phyloP scores from a whole-genome alignment of 2,113 vertebrate genomes.

The Corythaixoides concolor region DNA sequence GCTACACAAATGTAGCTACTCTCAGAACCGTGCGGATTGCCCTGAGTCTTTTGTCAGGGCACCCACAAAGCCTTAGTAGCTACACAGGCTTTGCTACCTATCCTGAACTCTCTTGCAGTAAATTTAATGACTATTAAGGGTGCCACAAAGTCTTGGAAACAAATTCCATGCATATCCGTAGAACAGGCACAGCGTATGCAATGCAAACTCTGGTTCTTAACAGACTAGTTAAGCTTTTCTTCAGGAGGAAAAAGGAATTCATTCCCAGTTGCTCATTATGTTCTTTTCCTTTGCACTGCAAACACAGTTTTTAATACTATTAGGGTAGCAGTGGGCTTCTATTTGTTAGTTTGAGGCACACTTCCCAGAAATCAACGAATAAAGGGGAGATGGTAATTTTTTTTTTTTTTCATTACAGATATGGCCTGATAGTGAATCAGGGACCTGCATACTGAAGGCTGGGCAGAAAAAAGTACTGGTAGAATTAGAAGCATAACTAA shows the following conservation, averaged over 20 bases:
- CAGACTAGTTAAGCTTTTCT: neutral
- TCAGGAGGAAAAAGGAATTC: neutral
- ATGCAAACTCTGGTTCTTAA: neutral
- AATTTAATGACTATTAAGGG: neutral
- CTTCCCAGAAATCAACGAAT: neutral
- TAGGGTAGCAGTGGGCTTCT: neutral
- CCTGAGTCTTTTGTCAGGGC: neutral
- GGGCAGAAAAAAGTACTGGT: neutral
- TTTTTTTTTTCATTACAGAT: neutral
- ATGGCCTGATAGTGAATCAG: neutral
- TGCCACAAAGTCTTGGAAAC: neutral
- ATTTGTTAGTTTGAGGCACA: neutral
- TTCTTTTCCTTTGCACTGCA: neutral
- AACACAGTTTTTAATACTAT: neutral
- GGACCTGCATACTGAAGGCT: neutral
- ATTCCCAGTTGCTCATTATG: neutral
- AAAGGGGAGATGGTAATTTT: neutral
- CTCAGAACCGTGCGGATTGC: neutral
- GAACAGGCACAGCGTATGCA: neutral
- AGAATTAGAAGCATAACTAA: neutral
- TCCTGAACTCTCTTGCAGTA: neutral
- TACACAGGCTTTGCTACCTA: neutral
- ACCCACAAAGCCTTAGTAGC: neutral
- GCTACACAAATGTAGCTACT: neutral
- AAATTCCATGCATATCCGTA: neutral